Evolutionary conservation across 2,113 vertebrate genomes (phyloP).

Genomic region (Mionectes macconnelli): DNA sequence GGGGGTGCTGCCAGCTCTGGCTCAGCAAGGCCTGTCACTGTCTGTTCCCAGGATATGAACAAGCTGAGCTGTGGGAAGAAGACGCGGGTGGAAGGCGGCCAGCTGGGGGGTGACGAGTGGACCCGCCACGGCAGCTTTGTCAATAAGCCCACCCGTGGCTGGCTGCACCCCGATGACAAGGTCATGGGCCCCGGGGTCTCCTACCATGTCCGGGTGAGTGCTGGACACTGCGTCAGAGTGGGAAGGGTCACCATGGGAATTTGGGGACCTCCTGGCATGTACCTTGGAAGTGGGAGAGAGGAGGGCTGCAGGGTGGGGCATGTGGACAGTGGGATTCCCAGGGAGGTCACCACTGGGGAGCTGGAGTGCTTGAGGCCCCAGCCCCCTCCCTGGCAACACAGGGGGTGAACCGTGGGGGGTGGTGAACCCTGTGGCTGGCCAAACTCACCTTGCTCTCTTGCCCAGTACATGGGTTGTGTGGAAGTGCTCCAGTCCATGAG

Average conservation of each 20-base stretch:
- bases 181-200: conserved; percentile 93
- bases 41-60: conserved; percentile 98
- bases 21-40: conserved; percentile 78
- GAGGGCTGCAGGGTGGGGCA: no score
- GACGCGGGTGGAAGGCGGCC: conserved; percentile 95
- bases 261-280: neutral
- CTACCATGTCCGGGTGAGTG: conserved; percentile 86
- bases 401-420: no score
- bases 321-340: neutral
- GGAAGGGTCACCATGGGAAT: neutral
- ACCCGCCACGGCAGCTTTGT: conserved; percentile 98
- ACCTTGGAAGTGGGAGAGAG: neutral
- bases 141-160: conserved; percentile 95
- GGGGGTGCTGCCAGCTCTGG: conserved; percentile 36
- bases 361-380: neutral
- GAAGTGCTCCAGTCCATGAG: conserved; percentile 98
- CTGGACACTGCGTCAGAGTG: accelerated
- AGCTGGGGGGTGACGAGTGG: conserved; percentile 97
- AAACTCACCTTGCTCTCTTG: neutral
- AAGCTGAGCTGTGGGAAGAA: conserved; percentile 93
- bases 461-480: conserved; percentile 93
- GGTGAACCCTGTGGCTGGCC: no score
- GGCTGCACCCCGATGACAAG: conserved; percentile 93
- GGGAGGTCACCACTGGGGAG: neutral
- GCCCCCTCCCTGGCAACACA: neutral